Conservation (phyloP, 2,797 vertebrate genomes). For the Rhinoraja longicauda region DNA sequence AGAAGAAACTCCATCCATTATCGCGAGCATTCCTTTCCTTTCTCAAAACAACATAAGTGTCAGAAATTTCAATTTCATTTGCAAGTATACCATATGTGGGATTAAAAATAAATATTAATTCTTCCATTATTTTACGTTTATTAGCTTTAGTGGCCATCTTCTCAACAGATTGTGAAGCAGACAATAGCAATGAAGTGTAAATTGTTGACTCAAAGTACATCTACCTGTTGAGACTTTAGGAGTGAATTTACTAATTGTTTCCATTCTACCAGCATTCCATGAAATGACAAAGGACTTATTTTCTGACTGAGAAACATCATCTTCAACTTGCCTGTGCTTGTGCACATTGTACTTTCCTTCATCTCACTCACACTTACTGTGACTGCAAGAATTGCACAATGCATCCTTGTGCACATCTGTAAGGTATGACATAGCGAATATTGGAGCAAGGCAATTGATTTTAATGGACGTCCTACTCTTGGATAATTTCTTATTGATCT, state of each 20-base stretch:
- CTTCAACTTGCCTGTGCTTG: not conserved
- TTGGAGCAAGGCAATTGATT: not conserved
- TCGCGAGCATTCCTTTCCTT: not conserved
- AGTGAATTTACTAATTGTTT: not conserved
- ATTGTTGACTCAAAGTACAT: not conserved
- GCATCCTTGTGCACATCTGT: not conserved
- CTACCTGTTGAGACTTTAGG: not conserved
- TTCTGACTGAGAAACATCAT: not conserved
- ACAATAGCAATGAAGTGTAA: not conserved
- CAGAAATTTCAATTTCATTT: not conserved
- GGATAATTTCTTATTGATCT: not conserved
- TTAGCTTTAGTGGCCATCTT: not conserved
- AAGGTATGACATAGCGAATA: not conserved
- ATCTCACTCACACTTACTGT: not conserved
- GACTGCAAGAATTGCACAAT: not conserved
- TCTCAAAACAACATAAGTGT: not conserved
- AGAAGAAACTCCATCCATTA: slow-evolving; percentile 14
- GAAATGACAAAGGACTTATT: not conserved
- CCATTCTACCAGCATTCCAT: not conserved
- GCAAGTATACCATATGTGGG: not conserved
- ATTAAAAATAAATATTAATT: too few species aligned
- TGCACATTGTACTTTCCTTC: not conserved
- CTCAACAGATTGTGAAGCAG: not conserved
- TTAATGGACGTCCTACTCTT: not conserved
- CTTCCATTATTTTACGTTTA: not conserved